Conservation (phyloP, 2,888 invertebrate species). For the Pyrocoelia pectoralis region DNA sequence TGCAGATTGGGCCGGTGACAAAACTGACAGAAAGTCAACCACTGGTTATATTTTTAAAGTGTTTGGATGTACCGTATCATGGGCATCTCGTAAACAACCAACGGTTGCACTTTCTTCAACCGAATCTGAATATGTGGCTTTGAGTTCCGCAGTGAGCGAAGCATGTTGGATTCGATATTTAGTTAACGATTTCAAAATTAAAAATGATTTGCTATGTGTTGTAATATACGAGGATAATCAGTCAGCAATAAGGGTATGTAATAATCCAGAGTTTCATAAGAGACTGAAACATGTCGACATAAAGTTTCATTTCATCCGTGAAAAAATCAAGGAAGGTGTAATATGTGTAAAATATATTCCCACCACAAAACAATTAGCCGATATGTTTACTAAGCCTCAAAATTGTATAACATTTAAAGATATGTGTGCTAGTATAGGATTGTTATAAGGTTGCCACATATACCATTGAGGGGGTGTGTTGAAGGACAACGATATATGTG, state of each 20-base stretch:
- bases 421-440: too few relatives aligned
- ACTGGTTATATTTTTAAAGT: conserved; percentile 3
- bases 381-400: background rate
- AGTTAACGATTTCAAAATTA: background rate
- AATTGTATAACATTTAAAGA: too few relatives aligned
- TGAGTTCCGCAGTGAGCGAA: background rate
- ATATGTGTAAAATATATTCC: background rate
- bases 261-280: too few relatives aligned
- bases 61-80: background rate
- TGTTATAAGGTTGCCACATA: too few relatives aligned
- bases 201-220: background rate
- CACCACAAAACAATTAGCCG: background rate
- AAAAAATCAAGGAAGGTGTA: background rate
- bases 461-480: too few relatives aligned
- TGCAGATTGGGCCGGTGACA: conserved; percentile 4
- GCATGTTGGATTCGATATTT: background rate
- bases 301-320: background rate
- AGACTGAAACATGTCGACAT: background rate
- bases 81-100: background rate
- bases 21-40: background rate
- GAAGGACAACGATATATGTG: too few relatives aligned
- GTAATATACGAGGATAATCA: background rate
- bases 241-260: too few relatives aligned
- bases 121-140: background rate
- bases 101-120: background rate